Base-by-base conservation (phyloP, 2,113 vertebrate species). In the Peromyscus maniculatus region DNA sequence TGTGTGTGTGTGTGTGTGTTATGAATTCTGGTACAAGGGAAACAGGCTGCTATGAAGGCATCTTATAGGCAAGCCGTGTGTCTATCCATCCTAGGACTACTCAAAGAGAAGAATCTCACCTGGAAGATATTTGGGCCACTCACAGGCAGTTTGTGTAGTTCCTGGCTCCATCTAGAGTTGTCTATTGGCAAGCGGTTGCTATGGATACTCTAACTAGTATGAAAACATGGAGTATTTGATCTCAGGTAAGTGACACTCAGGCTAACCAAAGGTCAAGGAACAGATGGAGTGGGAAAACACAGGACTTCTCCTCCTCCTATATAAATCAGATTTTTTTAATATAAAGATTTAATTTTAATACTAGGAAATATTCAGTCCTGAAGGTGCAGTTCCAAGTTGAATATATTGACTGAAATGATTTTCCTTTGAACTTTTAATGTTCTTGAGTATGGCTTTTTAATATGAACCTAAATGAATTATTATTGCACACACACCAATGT, bases 241-340 rank as follows among this genome's bases (percentile, higher is more conserved):
- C 21, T 93, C 55, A 79, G 43, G 55, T 66, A 69, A 16, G 31
- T 49, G 36, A 0, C 11, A n/a, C 57, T 89, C 57, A 43, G 33
- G 49, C 1, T 17, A 86, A 77, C 28, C 4, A 87, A 91, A 97
- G 83, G 66, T 95, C 94, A 93, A 96, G 87, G 46, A 90, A 92
- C n/a, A 98, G 55, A 95, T 52, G 59, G 31, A n/a, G 92, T 91
- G 55, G 91, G 75, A 95, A 98, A 72, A 92, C 52, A 55, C 9
- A 16, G 77, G 62, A 55, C 8, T 96, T 96, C 8, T 96, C 96
- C 43, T 49, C 89, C 0, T 1, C 91, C 0, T 0, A 57, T 94
- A 95, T 84, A 97, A 97, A 49, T 26, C 28, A 59, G 15, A n/a
- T 4, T 21, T 49, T 39, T 46, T 49, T 31, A 74, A 55, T 13